These are phyloP conservation scores for Siderastrea radians DNA, from an alignment of 92 coral and sea anemone genomes.

Conservation along the genomic window DNA sequence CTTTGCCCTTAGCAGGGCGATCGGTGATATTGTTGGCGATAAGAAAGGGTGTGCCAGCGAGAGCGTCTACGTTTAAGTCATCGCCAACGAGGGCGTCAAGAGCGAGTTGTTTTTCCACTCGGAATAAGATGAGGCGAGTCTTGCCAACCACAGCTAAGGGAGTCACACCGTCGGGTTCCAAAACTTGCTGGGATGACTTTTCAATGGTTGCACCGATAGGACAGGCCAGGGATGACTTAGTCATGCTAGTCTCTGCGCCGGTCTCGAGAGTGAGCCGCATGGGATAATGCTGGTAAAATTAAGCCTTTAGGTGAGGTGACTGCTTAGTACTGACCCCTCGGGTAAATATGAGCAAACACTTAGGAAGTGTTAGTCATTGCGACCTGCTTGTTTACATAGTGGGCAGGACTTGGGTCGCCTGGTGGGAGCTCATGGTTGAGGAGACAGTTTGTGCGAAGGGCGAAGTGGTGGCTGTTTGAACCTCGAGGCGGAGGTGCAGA, in stretches of 20 bases:
- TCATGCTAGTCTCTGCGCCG: background rate
- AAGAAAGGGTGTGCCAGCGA: constrained; percentile 27
- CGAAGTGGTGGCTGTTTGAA: background rate
- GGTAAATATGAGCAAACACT: constrained; percentile 26
- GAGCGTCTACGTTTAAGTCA: background rate
- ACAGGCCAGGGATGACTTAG: constrained; percentile 28
- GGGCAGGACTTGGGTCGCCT: constrained; percentile 37
- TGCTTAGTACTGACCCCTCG: constrained; percentile 9
- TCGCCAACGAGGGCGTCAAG: constrained; percentile 56
- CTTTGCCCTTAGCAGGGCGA: constrained; percentile 35
- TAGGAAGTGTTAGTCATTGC: constrained; percentile 40
- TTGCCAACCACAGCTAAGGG: constrained; percentile 30
- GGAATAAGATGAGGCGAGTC: constrained; percentile 30
- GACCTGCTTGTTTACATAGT: constrained; percentile 45
- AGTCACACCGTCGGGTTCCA: constrained; percentile 43
- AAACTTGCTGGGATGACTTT: constrained; percentile 18
- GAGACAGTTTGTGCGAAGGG: constrained; percentile 9
- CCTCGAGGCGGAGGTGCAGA: constrained; percentile 31
- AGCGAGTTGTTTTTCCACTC: constrained; percentile 37
- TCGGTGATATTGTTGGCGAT: constrained; percentile 43
- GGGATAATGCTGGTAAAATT: background rate
- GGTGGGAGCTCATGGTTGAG: constrained; percentile 25
- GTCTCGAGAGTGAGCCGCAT: background rate
- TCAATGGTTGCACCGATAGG: too few relatives aligned
- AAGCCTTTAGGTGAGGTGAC: background rate